phyloP scores from a whole-genome alignment of 2,113 vertebrate species.

The Prunella fulvescens region DNA sequence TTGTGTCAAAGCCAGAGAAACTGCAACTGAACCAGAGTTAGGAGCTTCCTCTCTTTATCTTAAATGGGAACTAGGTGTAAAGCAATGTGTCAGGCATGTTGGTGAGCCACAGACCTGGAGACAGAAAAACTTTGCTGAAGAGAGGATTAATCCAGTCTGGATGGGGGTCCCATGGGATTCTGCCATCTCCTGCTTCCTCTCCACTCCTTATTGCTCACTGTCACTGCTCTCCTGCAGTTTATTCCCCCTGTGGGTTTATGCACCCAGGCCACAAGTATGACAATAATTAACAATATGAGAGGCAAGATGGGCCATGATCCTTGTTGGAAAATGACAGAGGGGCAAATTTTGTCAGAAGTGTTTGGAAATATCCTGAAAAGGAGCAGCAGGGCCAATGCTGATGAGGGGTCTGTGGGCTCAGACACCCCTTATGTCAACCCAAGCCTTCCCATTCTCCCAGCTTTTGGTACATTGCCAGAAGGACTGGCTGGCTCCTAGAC shows the following conservation, averaged over 20 bases:
- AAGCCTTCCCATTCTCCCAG: background rate
- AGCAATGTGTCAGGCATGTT: background rate
- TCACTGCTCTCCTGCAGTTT: background rate
- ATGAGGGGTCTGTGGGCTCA: background rate
- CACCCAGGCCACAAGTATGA: background rate
- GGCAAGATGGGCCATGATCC: background rate
- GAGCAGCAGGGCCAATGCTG: background rate
- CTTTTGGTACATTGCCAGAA: background rate
- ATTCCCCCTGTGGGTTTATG: background rate
- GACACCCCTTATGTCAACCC: background rate
- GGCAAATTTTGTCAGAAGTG: background rate
- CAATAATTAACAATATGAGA: background rate
- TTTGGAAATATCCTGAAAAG: background rate
- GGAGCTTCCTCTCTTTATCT: background rate
- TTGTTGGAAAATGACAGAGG: background rate
- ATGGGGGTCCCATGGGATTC: accelerated
- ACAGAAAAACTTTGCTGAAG: background rate
- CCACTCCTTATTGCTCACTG: background rate
- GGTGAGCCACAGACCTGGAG: background rate
- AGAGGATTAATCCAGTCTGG: background rate
- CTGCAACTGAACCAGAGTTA: background rate
- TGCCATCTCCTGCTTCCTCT: background rate
- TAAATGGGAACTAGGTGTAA: background rate
- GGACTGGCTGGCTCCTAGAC: background rate
- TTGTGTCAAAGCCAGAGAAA: constrained; percentile 8